These are phyloP conservation scores for Halesus radiatus DNA, from an alignment of 1,140 invertebrate species.

Conservation along the genomic window DNA sequence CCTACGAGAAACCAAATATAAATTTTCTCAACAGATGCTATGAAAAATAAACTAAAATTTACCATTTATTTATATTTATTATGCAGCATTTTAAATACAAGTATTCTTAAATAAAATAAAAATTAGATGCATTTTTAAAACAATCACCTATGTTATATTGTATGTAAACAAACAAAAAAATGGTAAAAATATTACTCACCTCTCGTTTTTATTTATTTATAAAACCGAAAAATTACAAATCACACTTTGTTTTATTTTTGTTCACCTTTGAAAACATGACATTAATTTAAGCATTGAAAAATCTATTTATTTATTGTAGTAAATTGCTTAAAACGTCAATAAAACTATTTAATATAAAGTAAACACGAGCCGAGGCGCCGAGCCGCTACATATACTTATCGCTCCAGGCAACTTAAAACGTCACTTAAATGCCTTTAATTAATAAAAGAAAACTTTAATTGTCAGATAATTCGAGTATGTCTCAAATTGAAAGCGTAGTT, in stretches of 20 bases:
- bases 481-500: not conserved
- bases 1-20: too few species aligned
- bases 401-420: not conserved
- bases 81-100: too few species aligned
- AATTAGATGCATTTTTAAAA: too few species aligned
- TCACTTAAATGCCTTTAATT: not conserved
- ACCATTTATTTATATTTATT: too few species aligned
- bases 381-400: not conserved
- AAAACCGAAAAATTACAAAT: not conserved
- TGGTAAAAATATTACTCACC: not conserved
- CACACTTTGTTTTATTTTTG: slow-evolving; percentile 8
- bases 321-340: not conserved
- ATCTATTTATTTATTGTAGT: not conserved
- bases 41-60: too few species aligned
- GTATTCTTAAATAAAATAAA: too few species aligned
- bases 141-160: too few species aligned
- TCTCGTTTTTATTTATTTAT: too few species aligned
- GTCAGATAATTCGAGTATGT: not conserved
- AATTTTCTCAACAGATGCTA: too few species aligned
- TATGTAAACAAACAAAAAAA: too few species aligned
- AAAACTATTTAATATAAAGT: not conserved
- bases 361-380: not conserved
- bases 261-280: not conserved
- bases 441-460: not conserved
- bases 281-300: not conserved